phyloP scores from a whole-genome alignment of 2,888 invertebrate species.

The Tubulanus polymorphus region DNA sequence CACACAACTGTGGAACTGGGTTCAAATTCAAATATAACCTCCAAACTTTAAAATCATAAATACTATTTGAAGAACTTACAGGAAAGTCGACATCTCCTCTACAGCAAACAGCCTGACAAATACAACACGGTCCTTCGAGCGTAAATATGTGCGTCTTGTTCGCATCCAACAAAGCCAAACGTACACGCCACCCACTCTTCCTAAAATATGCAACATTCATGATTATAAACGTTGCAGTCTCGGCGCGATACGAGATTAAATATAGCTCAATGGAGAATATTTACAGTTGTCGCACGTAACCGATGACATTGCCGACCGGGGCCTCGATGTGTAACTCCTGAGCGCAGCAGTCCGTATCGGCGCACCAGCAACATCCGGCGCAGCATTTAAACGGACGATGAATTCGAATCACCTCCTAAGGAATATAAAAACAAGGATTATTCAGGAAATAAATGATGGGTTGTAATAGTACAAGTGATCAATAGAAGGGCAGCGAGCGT shows the following conservation, averaged over 20 bases:
- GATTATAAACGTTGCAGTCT: no score
- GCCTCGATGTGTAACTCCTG: conserved; percentile 42
- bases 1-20: no score
- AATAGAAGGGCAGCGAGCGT: no score
- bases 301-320: conserved; percentile 42
- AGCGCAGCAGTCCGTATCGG: conserved; percentile 30
- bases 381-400: conserved; percentile 45
- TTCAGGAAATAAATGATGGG: no score
- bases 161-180: conserved; percentile 36
- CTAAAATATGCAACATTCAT: conserved; percentile 21
- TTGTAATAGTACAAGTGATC: no score
- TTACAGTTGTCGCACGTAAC: conserved; percentile 45
- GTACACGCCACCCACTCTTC: conserved; percentile 32
- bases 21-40: neutral
- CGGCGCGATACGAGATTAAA: no score
- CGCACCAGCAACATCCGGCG: conserved; percentile 44
- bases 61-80: conserved; percentile 24
- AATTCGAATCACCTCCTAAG: conserved; percentile 44
- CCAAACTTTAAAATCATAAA: neutral
- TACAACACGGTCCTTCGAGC: conserved; percentile 43
- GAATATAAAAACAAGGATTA: neutral
- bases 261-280: no score
- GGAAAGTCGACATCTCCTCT: conserved; percentile 40
- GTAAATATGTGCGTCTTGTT: conserved; percentile 29
- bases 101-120: conserved; percentile 44